These are phyloP conservation scores for Tiphia femorata DNA, from an alignment of 2,888 invertebrate species.

Conservation along the genomic window DNA sequence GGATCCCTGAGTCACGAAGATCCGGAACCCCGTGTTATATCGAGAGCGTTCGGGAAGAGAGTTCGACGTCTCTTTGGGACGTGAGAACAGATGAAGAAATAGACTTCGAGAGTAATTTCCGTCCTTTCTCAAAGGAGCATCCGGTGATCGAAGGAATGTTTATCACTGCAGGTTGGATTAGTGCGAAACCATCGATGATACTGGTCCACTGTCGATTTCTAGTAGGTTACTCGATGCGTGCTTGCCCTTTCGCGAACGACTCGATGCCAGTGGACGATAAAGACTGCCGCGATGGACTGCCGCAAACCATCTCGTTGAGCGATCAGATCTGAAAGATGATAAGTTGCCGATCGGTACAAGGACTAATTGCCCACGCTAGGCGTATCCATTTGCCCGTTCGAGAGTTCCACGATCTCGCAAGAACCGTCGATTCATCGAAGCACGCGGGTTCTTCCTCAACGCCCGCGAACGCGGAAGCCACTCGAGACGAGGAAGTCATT, in stretches of 20 bases:
- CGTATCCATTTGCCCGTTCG: no score
- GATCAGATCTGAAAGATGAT: constrained; percentile 53
- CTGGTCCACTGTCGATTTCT: constrained; percentile 47
- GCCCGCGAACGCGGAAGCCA: no score
- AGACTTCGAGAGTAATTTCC: no score
- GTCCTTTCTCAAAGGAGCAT: no score
- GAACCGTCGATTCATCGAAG: constrained; percentile 5
- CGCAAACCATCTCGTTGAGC: constrained; percentile 27
- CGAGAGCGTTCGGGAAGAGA: background rate
- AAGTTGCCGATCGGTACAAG: constrained; percentile 49
- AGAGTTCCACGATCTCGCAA: no score
- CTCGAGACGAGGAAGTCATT: no score
- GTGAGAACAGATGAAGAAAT: no score
- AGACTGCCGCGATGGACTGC: constrained; percentile 50
- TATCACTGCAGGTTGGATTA: no score
- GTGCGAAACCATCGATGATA: no score
- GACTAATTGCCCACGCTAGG: constrained; percentile 57
- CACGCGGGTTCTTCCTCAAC: no score
- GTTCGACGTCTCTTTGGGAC: no score
- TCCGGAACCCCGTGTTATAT: background rate
- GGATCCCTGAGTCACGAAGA: background rate
- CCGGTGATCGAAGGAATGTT: no score
- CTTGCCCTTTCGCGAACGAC: constrained; percentile 57
- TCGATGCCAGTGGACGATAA: constrained; percentile 61
- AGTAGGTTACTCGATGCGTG: constrained; percentile 44